Evolutionary conservation across 2,797 vertebrate genomes (phyloP).

Genomic region (Botia almorhae): DNA sequence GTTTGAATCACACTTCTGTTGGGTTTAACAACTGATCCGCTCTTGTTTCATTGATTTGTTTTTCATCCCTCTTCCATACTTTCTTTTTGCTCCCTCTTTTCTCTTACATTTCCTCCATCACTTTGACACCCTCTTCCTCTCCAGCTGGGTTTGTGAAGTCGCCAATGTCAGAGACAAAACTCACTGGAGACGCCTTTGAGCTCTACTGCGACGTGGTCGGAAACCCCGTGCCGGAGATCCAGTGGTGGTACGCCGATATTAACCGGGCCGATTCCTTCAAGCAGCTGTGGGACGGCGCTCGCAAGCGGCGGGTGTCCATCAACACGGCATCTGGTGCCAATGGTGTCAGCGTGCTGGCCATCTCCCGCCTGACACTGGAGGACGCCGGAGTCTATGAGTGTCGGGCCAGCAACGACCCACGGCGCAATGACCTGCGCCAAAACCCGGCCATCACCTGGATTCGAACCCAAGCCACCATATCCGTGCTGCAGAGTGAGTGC

Average conservation of each 20-base stretch:
- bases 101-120: slow-evolving; percentile 63
- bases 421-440: slow-evolving; percentile 96
- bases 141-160: slow-evolving; percentile 99
- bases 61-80: slow-evolving; percentile 42
- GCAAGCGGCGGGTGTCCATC: slow-evolving; percentile 95
- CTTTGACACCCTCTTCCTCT: slow-evolving; percentile 73
- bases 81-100: slow-evolving; percentile 63
- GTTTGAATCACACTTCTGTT: slow-evolving; percentile 71
- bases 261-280: slow-evolving; percentile 99
- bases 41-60: slow-evolving; percentile 50
- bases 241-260: slow-evolving; percentile 99
- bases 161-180: slow-evolving; percentile 99
- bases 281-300: slow-evolving; percentile 97
- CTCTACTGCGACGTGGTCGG: slow-evolving; percentile 99
- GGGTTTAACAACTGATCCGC: slow-evolving; percentile 63
- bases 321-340: slow-evolving; percentile 95
- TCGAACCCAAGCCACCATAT: slow-evolving; percentile 98
- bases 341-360: slow-evolving; percentile 94
- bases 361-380: slow-evolving; percentile 94
- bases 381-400: slow-evolving; percentile 99
- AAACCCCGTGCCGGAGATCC: slow-evolving; percentile 98
- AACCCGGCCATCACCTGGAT: slow-evolving; percentile 99
- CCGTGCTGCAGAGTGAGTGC: slow-evolving; percentile 99
- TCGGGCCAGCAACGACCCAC: slow-evolving; percentile 98
- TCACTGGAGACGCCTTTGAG: slow-evolving; percentile 99